Percentiles rank a stretch among this genome's conserved stretches.
Conservation (phyloP, 2,888 invertebrate species). For the Mesorhabditis spiculigera region DNA sequence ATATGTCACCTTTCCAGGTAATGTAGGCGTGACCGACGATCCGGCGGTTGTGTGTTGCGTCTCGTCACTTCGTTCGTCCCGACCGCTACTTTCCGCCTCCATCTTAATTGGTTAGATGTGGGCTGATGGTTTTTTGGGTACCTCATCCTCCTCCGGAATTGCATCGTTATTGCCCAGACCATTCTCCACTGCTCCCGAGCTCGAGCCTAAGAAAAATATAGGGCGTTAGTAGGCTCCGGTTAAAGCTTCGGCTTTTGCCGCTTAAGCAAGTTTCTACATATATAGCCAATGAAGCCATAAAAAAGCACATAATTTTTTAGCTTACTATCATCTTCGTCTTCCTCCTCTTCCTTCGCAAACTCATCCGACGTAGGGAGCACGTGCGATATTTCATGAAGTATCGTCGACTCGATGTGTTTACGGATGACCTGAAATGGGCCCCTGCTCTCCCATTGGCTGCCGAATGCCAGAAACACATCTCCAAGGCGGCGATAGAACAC, state of each 20-base stretch:
- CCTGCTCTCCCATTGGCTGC: no score
- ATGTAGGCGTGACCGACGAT: background rate
- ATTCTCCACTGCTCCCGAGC: slow-evolving; percentile 42
- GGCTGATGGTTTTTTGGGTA: slow-evolving; percentile 7
- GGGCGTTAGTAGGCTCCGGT: background rate
- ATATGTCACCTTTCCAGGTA: background rate
- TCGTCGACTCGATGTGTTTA: slow-evolving; percentile 58
- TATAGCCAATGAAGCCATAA: background rate
- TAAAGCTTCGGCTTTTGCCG: slow-evolving; percentile 2
- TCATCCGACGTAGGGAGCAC: slow-evolving; percentile 58
- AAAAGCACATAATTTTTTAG: background rate
- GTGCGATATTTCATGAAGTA: slow-evolving; percentile 58
- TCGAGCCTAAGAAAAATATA: slow-evolving; percentile 28
- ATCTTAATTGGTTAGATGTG: background rate
- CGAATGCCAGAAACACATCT: no score
- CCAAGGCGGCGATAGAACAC: no score
- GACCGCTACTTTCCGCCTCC: slow-evolving; percentile 5
- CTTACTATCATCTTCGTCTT: slow-evolving; percentile 45
- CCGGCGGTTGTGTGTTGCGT: slow-evolving; percentile 5
- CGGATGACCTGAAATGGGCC: slow-evolving; percentile 52
- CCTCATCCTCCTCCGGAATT: slow-evolving; percentile 48
- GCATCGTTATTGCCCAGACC: slow-evolving; percentile 35
- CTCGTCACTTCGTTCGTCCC: background rate
- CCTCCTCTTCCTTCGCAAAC: slow-evolving; percentile 57
- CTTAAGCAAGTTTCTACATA: background rate